These are phyloP conservation scores for Lepeophtheirus nordmannii DNA, from an alignment of 2,888 invertebrate genomes.

Conservation along the genomic window DNA sequence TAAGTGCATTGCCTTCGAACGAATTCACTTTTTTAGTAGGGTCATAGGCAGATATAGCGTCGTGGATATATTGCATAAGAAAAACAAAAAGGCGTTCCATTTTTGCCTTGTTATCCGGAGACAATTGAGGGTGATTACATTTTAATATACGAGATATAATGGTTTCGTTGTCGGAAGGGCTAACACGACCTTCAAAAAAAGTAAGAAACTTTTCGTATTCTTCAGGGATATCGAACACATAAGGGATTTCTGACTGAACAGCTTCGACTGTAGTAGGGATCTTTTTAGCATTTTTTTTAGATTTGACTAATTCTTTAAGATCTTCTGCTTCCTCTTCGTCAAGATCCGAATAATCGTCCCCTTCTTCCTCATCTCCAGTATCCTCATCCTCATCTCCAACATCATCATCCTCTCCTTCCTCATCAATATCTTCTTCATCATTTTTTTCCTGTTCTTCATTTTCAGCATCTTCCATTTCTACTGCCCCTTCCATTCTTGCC, in stretches of 20 bases:
- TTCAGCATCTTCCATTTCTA: conserved; percentile 30
- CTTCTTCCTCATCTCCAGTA: conserved; percentile 21
- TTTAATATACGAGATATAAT: conserved; percentile 68
- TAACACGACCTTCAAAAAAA: conserved; percentile 36
- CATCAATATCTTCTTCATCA: conserved; percentile 28
- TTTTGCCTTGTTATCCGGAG: conserved; percentile 58
- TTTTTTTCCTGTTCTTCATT: conserved; percentile 31
- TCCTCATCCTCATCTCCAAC: conserved; percentile 44
- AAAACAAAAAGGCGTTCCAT: conserved; percentile 56
- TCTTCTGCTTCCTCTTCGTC: conserved; percentile 28
- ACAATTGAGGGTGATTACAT: conserved; percentile 66
- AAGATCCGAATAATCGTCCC: conserved; percentile 27
- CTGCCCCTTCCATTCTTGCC: conserved; percentile 54
- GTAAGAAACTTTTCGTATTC: conserved; percentile 46
- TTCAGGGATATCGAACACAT: conserved; percentile 48
- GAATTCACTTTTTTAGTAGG: background rate
- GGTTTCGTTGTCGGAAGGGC: conserved; percentile 48
- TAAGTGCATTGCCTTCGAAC: background rate
- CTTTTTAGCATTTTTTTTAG: conserved; percentile 16
- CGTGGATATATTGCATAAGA: conserved; percentile 59
- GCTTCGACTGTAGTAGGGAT: conserved; percentile 37
- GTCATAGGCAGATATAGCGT: conserved; percentile 32
- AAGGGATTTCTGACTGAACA: conserved; percentile 31
- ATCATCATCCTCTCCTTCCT: conserved; percentile 28
- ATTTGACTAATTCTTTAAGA: conserved; percentile 22